Evolutionary conservation across 2,888 invertebrate species (phyloP).

Genomic region (Cerceris rybyensis): DNA sequence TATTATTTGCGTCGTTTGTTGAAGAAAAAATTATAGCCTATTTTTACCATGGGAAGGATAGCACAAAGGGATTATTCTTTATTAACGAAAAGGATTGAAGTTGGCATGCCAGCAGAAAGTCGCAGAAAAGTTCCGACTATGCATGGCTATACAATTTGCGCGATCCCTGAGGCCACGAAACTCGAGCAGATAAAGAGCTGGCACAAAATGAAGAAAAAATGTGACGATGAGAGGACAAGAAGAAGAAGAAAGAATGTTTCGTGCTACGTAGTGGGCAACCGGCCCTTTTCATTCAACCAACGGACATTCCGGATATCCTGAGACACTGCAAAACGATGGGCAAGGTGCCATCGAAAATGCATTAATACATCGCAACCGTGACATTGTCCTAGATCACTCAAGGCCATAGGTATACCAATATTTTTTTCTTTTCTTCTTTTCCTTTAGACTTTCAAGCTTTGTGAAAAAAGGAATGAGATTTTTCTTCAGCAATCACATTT

Average conservation of each 20-base stretch:
- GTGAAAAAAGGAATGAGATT: too few species aligned
- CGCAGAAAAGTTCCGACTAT: conserved; percentile 62
- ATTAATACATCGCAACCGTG: background rate
- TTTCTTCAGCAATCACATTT: too few species aligned
- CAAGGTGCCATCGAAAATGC: conserved; percentile 27
- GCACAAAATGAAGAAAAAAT: conserved; percentile 50
- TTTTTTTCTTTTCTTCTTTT: too few species aligned
- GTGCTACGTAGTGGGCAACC: conserved; percentile 39
- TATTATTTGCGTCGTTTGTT: conserved; percentile 1
- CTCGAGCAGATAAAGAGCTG: conserved; percentile 59
- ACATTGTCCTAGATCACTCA: too few species aligned
- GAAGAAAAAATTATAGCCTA: conserved; percentile 39
- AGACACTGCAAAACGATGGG: conserved; percentile 40
- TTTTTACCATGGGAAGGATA: conserved; percentile 46
- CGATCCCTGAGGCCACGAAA: conserved; percentile 61
- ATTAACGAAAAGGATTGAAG: conserved; percentile 56
- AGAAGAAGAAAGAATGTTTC: conserved; percentile 37
- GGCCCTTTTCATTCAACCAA: conserved; percentile 62
- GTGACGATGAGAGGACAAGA: conserved; percentile 36
- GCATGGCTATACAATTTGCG: conserved; percentile 64
- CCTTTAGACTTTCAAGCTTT: too few species aligned
- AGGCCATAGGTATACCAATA: too few species aligned
- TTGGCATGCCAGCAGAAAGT: conserved; percentile 39
- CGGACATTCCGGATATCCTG: conserved; percentile 46
- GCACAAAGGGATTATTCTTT: conserved; percentile 60